These are phyloP conservation scores for Drosophila grimshawi DNA, from an alignment of 1,140 invertebrate species.

Conservation along the genomic window DNA sequence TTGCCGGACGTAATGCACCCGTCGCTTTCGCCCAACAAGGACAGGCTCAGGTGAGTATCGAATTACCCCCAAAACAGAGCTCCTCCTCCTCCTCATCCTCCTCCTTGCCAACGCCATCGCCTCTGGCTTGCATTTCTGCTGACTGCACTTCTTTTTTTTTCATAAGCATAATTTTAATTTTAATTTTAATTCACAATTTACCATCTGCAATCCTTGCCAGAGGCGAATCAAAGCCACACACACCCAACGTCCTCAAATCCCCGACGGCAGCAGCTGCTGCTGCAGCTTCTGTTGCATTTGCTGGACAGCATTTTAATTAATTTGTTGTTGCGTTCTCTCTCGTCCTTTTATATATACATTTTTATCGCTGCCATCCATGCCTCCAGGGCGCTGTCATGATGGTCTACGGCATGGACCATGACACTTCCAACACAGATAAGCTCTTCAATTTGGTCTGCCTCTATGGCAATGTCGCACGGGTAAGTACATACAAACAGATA, in stretches of 20 bases:
- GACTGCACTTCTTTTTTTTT: constrained; percentile 4
- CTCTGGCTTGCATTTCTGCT: constrained; percentile 10
- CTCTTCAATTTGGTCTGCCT: constrained; percentile 99
- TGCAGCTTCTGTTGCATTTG: constrained; percentile 27
- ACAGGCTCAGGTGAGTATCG: constrained; percentile 78
- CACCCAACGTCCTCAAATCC: background rate
- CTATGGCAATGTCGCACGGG: constrained; percentile 98
- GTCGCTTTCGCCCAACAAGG: constrained; percentile 81
- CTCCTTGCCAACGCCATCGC: background rate
- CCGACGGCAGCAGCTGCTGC: constrained; percentile 12
- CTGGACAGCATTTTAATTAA: constrained; percentile 73
- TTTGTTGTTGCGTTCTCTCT: constrained; percentile 34
- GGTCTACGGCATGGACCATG: constrained; percentile 97
- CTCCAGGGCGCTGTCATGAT: constrained; percentile 94
- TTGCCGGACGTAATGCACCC: constrained; percentile 80
- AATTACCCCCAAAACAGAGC: background rate
- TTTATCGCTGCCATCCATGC: constrained; percentile 4
- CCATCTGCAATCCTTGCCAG: constrained; percentile 19
- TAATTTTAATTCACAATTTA: constrained; percentile 49
- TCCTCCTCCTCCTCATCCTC: too few relatives aligned
- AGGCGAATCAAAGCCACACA: constrained; percentile 1
- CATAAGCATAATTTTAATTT: constrained; percentile 41
- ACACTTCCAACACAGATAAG: constrained; percentile 97
- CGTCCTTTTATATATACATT: background rate
- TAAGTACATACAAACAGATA: constrained; percentile 85